phyloP scores from a whole-genome alignment of 2,888 invertebrate genomes.

The Dynastes maya region DNA sequence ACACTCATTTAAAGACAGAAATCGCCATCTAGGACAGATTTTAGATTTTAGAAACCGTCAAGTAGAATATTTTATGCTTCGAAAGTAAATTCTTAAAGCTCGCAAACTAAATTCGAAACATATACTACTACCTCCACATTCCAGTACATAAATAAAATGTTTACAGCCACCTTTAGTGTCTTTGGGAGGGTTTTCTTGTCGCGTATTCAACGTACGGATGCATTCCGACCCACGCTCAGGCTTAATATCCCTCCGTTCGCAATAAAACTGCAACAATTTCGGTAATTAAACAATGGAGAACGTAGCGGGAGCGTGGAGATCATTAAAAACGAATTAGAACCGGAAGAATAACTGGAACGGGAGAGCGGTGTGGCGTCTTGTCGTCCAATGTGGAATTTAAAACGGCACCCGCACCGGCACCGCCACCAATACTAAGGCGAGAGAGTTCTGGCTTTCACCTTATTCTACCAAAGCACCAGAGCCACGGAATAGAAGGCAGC shows the following conservation, averaged over 20 bases:
- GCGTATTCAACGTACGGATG: not conserved
- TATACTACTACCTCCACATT: no score
- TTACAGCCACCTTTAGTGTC: no score
- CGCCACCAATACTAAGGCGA: not conserved
- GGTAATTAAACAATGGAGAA: conserved; percentile 22
- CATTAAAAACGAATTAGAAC: conserved; percentile 45
- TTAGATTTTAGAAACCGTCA: no score
- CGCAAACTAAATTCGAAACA: no score
- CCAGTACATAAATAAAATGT: no score
- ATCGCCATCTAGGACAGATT: no score
- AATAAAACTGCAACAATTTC: conserved; percentile 21
- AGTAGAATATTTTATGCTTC: no score
- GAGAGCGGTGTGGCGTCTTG: not conserved
- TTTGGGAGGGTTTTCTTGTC: not conserved
- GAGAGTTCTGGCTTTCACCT: not conserved
- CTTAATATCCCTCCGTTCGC: not conserved
- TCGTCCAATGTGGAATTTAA: not conserved
- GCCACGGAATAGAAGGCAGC: not conserved
- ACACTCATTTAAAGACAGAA: no score
- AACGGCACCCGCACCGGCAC: not conserved
- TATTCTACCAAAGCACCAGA: not conserved
- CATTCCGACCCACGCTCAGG: not conserved
- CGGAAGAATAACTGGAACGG: not conserved
- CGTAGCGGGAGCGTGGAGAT: conserved; percentile 1
- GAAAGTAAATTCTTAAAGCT: no score